Conservation (phyloP, 2,113 vertebrate genomes). For the Ahaetulla prasina region DNA sequence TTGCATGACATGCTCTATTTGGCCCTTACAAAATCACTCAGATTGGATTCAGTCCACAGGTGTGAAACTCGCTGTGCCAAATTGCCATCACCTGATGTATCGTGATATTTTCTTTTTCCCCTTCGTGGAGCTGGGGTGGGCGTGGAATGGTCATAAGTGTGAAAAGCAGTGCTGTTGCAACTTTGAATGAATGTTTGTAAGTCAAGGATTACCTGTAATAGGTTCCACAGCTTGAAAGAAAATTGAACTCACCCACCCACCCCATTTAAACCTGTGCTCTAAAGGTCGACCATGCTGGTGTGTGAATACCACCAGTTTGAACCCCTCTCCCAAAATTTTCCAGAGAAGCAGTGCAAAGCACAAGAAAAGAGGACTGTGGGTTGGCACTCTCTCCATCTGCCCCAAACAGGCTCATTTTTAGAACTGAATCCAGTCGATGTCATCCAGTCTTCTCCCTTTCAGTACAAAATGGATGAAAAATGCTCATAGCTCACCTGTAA, state of each 20-base stretch:
- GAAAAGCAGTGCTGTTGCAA: no score
- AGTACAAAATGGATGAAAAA: neutral
- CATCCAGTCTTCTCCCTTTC: neutral
- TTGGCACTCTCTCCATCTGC: neutral
- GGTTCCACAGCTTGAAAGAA: neutral
- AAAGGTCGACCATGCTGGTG: neutral
- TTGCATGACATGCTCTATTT: neutral
- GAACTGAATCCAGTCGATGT: neutral
- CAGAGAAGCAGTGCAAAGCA: neutral
- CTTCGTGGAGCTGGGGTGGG: no score
- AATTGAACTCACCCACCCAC: neutral
- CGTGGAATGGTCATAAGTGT: no score
- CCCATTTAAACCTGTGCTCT: neutral
- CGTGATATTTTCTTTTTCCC: no score
- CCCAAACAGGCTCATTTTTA: neutral
- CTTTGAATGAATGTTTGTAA: no score
- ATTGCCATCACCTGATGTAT: no score
- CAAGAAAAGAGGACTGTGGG: neutral
- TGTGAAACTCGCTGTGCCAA: no score
- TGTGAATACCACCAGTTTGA: neutral
- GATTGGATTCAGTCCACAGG: neutral
- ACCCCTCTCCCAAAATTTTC: neutral
- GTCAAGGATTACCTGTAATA: neutral
- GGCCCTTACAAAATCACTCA: neutral
- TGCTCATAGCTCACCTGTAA: neutral